Conservation (phyloP, 2,888 invertebrate genomes). For the Acleris holmiana region DNA sequence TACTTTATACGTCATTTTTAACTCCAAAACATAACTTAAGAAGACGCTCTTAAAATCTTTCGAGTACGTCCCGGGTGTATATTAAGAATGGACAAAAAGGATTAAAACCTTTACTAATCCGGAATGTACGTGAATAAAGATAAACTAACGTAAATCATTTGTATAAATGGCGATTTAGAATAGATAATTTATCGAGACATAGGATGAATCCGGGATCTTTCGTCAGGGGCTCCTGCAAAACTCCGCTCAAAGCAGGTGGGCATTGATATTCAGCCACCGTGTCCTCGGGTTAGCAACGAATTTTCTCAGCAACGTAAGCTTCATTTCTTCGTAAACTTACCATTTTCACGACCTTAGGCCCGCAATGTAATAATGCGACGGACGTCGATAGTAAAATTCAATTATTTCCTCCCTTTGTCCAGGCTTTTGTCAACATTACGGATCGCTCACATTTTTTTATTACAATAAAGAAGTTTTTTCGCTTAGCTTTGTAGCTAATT, state of each 20-base stretch:
- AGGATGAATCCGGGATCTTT: slow-evolving; percentile 49
- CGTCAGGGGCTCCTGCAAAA: slow-evolving; percentile 49
- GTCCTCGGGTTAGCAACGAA: slow-evolving; percentile 48
- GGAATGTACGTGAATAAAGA: slow-evolving; percentile 23
- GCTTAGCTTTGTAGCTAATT: slow-evolving; percentile 49
- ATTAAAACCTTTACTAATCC: too few species aligned
- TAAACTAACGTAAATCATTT: too few species aligned
- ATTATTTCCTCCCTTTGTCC: slow-evolving; percentile 55
- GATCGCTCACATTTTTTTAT: slow-evolving; percentile 48
- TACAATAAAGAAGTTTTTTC: slow-evolving; percentile 48
- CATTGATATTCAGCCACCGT: slow-evolving; percentile 62
- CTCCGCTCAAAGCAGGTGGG: slow-evolving; percentile 51
- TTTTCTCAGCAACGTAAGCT: slow-evolving; percentile 55
- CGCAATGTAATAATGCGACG: slow-evolving; percentile 58
- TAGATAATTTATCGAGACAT: slow-evolving; percentile 45
- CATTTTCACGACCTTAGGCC: slow-evolving; percentile 51
- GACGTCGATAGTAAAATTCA: slow-evolving; percentile 60
- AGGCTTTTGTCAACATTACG: slow-evolving; percentile 39
- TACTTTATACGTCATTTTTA: too few species aligned
- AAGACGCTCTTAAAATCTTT: too few species aligned
- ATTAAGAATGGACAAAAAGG: too few species aligned
- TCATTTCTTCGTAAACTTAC: slow-evolving; percentile 47
- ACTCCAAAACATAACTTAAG: too few species aligned
- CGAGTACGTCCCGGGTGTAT: too few species aligned
- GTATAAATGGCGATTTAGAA: slow-evolving; percentile 29